phyloP scores from a whole-genome alignment of 2,797 vertebrate genomes.

The Uromys caudimaculatus region DNA sequence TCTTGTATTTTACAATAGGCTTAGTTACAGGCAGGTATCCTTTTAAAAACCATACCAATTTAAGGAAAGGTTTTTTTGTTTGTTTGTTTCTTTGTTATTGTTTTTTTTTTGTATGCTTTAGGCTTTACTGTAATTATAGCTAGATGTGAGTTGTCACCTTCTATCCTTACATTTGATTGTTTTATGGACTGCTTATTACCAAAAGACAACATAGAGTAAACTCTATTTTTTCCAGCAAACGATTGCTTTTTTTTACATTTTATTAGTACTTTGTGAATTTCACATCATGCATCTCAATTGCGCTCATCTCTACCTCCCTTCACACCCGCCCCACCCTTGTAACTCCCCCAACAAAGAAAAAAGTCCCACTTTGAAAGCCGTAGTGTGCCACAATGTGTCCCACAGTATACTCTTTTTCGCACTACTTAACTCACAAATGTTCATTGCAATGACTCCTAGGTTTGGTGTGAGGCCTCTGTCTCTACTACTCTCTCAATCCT shows the following conservation, averaged over 20 bases:
- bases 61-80: not conserved
- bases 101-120: not conserved
- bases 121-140: constrained; percentile 32
- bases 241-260: not conserved
- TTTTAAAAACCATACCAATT: not conserved
- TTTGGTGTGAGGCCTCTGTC: not conserved
- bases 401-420: not conserved
- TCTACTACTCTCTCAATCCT: not conserved
- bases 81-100: too few relatives aligned
- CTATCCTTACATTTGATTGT: not conserved
- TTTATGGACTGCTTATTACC: not conserved
- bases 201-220: not conserved
- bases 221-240: not conserved
- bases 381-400: not conserved
- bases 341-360: not conserved
- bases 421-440: not conserved
- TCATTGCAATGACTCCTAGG: not conserved
- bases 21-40: not conserved
- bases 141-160: not conserved
- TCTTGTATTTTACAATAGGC: not conserved
- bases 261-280: not conserved
- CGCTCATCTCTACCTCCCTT: not conserved
- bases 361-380: not conserved
- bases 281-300: not conserved
- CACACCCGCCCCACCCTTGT: not conserved